phyloP scores from a whole-genome alignment of 2,113 vertebrate genomes.

The Toxostoma redivivum region DNA sequence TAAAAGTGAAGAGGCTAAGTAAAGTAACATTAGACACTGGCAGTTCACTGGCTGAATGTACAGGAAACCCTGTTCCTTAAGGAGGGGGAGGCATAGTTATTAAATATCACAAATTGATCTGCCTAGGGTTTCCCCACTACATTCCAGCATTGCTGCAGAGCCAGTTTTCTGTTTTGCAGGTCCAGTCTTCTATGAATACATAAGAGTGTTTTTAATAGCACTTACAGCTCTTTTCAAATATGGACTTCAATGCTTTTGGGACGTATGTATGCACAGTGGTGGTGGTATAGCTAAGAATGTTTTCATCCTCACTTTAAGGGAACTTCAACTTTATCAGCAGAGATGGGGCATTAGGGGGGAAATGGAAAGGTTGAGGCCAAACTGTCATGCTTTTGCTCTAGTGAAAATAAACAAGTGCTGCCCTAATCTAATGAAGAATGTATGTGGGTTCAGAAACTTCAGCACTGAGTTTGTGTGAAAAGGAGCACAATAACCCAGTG shows the following conservation, averaged over 20 bases:
- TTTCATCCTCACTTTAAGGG: neutral
- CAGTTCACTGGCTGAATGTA: neutral
- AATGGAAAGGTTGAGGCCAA: neutral
- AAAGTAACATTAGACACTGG: neutral
- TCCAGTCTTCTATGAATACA: neutral
- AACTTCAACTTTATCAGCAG: neutral
- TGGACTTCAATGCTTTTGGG: neutral
- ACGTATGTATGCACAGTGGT: neutral
- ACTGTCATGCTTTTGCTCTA: neutral
- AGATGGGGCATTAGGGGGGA: neutral
- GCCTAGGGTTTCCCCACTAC: neutral
- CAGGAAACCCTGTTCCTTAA: neutral
- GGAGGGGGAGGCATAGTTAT: neutral
- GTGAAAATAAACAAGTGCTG: neutral
- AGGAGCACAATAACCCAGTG: neutral
- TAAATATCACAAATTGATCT: neutral
- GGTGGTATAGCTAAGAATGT: neutral
- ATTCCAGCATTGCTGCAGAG: neutral
- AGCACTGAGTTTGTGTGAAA: neutral
- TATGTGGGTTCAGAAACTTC: neutral
- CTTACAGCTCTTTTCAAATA: neutral
- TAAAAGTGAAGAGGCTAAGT: neutral
- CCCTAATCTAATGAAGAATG: neutral
- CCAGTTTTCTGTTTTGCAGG: neutral
- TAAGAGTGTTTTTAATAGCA: neutral